phyloP scores from a whole-genome alignment of 2,113 vertebrate genomes.

The Lagopus muta region DNA sequence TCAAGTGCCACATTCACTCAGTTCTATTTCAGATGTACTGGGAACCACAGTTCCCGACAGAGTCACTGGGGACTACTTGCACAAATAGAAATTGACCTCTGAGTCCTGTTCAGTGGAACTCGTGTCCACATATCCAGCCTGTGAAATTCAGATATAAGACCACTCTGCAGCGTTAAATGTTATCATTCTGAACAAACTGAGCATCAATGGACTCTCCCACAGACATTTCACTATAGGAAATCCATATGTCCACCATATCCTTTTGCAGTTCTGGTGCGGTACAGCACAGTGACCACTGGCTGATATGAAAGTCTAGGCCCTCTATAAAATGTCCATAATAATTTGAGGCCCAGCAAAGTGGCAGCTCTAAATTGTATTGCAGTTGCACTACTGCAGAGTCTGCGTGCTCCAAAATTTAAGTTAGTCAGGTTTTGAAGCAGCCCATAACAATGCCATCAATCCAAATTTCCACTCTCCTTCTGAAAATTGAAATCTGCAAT shows the following conservation, averaged over 20 bases:
- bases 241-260: background rate
- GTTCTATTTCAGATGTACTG: constrained; percentile 21
- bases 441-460: background rate
- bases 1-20: background rate
- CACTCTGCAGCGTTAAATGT: background rate
- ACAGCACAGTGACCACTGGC: background rate
- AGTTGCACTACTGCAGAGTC: background rate
- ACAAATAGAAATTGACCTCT: constrained; percentile 47
- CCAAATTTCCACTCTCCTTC: background rate
- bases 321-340: background rate
- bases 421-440: background rate
- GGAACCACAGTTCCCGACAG: background rate
- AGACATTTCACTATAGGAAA: background rate
- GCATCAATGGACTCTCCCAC: background rate
- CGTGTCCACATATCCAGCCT: background rate
- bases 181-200: background rate
- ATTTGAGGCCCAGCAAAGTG: background rate
- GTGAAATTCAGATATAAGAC: background rate
- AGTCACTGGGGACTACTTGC: background rate
- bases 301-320: background rate
- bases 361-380: background rate
- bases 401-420: background rate
- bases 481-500: background rate
- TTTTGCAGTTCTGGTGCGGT: background rate
- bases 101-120: background rate